phyloP scores from a whole-genome alignment of 2,888 invertebrate species.

The Epistrophella euchroma region DNA sequence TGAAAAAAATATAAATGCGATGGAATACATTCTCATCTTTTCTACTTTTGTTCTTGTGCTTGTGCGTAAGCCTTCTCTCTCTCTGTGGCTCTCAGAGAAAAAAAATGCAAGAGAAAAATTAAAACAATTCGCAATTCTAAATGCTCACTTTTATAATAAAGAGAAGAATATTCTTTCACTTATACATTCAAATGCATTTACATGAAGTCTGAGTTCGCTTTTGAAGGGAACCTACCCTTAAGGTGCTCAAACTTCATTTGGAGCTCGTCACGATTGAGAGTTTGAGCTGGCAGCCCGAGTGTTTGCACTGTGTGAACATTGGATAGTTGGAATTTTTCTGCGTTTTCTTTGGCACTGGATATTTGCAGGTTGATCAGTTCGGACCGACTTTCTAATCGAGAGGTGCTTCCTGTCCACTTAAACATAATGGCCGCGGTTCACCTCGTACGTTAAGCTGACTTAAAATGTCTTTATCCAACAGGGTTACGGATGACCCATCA shows the following conservation, averaged over 20 bases:
- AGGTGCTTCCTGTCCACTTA: neutral
- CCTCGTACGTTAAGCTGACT: neutral
- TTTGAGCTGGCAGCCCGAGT: neutral
- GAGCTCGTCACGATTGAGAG: neutral
- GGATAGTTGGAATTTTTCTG: neutral
- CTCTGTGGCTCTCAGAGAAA: too few relatives aligned
- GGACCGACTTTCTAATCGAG: neutral
- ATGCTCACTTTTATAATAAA: too few relatives aligned
- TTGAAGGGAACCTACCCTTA: too few relatives aligned
- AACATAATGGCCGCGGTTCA: neutral
- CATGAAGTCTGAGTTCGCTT: too few relatives aligned
- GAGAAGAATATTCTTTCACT: too few relatives aligned
- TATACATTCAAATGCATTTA: too few relatives aligned
- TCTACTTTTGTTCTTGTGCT: too few relatives aligned
- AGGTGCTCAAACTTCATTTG: conserved; percentile 5
- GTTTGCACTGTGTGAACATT: neutral
- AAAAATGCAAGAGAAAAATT: too few relatives aligned
- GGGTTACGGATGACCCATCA: neutral
- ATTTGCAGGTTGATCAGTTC: conserved; percentile 9
- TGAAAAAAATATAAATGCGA: too few relatives aligned
- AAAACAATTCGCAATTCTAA: too few relatives aligned
- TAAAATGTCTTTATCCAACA: neutral
- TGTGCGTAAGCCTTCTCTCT: too few relatives aligned
- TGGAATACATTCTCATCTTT: too few relatives aligned
- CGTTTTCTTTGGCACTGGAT: neutral